Percentiles rank a stretch among this genome's conserved stretches.
Evolutionary conservation across 2,888 invertebrate genomes (phyloP).

Genomic region (Chymomyza caudatula): DNA sequence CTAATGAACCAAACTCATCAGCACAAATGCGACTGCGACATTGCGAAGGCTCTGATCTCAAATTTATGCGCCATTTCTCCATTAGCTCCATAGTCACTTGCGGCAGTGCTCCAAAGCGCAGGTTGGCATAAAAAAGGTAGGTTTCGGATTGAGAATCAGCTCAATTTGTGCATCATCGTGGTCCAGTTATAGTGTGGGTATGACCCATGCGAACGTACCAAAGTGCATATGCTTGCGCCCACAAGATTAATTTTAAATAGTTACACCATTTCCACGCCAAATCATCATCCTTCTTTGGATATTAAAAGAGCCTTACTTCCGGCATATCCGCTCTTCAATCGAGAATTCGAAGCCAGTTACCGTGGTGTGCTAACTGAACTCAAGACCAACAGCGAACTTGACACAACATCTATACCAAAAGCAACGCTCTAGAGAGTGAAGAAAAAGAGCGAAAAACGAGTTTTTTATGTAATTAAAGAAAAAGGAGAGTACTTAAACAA

Average conservation of each 20-base stretch:
- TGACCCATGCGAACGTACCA: slow-evolving; percentile 72
- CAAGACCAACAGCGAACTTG: too few species aligned
- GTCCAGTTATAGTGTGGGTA: slow-evolving; percentile 65
- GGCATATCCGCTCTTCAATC: too few species aligned
- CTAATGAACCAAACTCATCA: slow-evolving; percentile 65
- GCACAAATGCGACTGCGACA: slow-evolving; percentile 66
- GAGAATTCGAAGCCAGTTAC: too few species aligned
- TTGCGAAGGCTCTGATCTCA: slow-evolving; percentile 52
- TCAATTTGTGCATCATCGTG: slow-evolving; percentile 66
- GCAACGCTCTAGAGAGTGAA: too few species aligned
- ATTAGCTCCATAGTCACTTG: slow-evolving; percentile 53
- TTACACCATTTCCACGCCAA: slow-evolving; percentile 74
- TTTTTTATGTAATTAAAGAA: too few species aligned
- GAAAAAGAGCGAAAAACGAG: too few species aligned
- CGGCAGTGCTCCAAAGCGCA: slow-evolving; percentile 68
- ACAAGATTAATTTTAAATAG: slow-evolving; percentile 73
- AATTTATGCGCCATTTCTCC: slow-evolving; percentile 69
- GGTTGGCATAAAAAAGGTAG: slow-evolving; percentile 63
- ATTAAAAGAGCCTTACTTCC: slow-evolving; percentile 68
- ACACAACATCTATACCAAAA: too few species aligned
- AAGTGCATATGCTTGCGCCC: slow-evolving; percentile 68
- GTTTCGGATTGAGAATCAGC: slow-evolving; percentile 63
- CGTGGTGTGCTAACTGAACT: too few species aligned
- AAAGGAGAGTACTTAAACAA: too few species aligned
- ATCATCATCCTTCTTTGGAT: slow-evolving; percentile 73